phyloP scores from a whole-genome alignment of 2,797 vertebrate species.

The Dermochelys coriacea region DNA sequence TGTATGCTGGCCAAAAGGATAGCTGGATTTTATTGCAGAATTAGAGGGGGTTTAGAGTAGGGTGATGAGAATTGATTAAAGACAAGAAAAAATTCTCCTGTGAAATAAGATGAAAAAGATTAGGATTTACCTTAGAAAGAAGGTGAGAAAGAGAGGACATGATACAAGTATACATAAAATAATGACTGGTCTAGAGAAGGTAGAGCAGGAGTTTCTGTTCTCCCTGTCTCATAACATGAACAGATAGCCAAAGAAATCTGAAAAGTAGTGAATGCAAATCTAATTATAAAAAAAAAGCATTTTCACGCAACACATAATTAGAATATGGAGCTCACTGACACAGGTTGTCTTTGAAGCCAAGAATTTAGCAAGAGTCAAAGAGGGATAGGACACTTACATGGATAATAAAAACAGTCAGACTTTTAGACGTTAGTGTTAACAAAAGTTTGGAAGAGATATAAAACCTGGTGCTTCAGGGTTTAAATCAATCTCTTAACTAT shows the following conservation, averaged over 20 bases:
- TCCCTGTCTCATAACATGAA: rapidly evolving
- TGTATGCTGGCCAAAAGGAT: background rate
- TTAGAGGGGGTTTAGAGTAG: background rate
- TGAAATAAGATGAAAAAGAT: background rate
- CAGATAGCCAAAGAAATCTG: background rate
- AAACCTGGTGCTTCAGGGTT: constrained; percentile 48
- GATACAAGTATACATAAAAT: background rate
- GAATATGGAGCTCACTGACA: background rate
- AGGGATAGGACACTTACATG: background rate
- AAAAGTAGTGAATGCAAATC: constrained; percentile 1
- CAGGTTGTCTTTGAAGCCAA: background rate
- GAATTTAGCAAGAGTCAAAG: constrained; percentile 56
- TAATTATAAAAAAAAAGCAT: background rate
- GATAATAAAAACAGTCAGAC: background rate
- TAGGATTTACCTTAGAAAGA: background rate
- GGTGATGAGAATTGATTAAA: background rate
- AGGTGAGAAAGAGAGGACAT: background rate
- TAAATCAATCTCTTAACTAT: background rate
- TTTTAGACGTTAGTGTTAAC: background rate
- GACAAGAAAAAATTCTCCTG: background rate
- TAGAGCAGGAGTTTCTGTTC: background rate
- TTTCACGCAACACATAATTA: background rate
- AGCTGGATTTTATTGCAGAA: background rate
- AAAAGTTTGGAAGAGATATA: constrained; percentile 45
- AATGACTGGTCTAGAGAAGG: background rate